Conservation (phyloP, 2,888 invertebrate species). For the Dicranocentrus wangi region DNA sequence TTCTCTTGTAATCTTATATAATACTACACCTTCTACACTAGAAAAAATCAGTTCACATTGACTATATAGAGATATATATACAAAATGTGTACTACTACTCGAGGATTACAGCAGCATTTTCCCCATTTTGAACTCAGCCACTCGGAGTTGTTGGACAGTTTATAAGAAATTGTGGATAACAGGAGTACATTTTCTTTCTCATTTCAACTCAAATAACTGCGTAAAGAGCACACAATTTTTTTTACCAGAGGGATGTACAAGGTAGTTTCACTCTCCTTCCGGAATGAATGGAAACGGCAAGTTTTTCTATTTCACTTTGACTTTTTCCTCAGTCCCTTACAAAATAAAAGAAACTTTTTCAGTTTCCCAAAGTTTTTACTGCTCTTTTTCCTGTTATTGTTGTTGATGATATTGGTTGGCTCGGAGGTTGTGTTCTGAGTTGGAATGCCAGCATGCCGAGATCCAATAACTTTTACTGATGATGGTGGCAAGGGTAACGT, state of each 20-base stretch:
- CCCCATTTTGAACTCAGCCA: too few relatives aligned
- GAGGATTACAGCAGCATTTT: too few relatives aligned
- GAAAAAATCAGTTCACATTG: too few relatives aligned
- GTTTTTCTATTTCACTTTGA: slow-evolving; percentile 60
- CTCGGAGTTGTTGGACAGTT: too few relatives aligned
- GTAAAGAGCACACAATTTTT: slow-evolving; percentile 5
- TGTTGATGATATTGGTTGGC: slow-evolving; percentile 53
- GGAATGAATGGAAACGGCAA: too few relatives aligned
- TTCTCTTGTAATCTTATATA: too few relatives aligned
- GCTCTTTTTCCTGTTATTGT: slow-evolving; percentile 57
- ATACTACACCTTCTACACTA: too few relatives aligned
- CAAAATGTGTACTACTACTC: too few relatives aligned
- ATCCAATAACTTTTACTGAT: slow-evolving; percentile 25
- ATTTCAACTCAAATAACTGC: too few relatives aligned
- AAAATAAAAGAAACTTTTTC: slow-evolving; percentile 69
- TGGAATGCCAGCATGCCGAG: slow-evolving; percentile 29
- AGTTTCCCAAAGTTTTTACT: slow-evolving; percentile 65
- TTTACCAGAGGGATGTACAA: not conserved
- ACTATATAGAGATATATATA: too few relatives aligned
- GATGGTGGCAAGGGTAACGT: slow-evolving; percentile 19
- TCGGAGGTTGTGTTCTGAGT: slow-evolving; percentile 26
- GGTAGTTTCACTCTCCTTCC: not conserved
- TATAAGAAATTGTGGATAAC: too few relatives aligned
- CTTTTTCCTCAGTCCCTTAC: slow-evolving; percentile 65
- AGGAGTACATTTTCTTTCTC: not conserved